Evolutionary conservation across 2,113 vertebrate genomes (phyloP).

Genomic region (Dolichotis patagonum): DNA sequence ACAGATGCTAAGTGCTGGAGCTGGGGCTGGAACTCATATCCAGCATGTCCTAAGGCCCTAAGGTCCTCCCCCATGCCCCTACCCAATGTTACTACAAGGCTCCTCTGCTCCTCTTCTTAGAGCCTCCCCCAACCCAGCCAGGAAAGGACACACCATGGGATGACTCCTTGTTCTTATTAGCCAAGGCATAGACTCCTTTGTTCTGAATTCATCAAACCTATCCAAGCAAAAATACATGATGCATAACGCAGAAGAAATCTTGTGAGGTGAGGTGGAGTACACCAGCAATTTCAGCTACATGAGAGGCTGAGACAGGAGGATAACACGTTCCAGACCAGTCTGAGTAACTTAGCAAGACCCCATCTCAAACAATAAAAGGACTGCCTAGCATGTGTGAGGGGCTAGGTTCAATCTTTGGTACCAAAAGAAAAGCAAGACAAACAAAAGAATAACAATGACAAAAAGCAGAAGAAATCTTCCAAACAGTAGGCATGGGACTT

Average conservation of each 20-base stretch:
- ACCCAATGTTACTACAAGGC: background rate
- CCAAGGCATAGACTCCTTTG: too few species aligned
- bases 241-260: background rate
- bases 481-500: background rate
- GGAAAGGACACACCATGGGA: background rate
- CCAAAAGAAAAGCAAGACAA: background rate
- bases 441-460: background rate
- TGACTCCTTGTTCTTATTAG: too few species aligned
- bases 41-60: background rate
- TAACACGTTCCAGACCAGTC: background rate
- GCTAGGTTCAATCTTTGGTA: background rate
- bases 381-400: background rate
- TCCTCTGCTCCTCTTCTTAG: background rate
- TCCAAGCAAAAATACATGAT: background rate
- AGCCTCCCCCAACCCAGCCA: background rate
- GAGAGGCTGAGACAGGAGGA: background rate
- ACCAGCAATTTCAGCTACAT: background rate
- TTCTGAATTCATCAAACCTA: background rate
- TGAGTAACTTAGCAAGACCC: background rate
- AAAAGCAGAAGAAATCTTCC: background rate
- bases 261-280: background rate
- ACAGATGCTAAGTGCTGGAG: background rate
- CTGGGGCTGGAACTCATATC: rapidly evolving
- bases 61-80: too few species aligned
- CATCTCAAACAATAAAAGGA: background rate